Evolutionary conservation across 2,888 invertebrate genomes (phyloP).

Genomic region (Spatulosminthurus flaviceps): DNA sequence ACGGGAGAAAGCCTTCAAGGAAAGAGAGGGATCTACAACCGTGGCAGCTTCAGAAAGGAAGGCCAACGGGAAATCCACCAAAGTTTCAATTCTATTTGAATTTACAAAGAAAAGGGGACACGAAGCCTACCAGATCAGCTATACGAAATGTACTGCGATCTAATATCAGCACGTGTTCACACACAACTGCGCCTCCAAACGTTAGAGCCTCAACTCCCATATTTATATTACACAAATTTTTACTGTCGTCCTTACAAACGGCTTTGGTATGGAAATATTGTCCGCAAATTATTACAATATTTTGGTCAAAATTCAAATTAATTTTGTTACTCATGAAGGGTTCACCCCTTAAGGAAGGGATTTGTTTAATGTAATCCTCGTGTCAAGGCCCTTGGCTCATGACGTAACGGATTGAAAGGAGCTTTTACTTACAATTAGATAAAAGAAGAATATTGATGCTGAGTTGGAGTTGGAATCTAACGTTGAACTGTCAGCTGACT

Average conservation of each 20-base stretch:
- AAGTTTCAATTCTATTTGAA: conserved; percentile 50
- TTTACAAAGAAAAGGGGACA: conserved; percentile 57
- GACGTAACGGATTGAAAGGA: no score
- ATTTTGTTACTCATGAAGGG: no score
- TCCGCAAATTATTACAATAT: neutral
- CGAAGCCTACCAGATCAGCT: conserved; percentile 50
- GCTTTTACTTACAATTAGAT: no score
- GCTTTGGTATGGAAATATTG: neutral
- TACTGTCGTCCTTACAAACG: neutral
- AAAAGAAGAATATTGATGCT: no score
- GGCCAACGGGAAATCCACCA: conserved; percentile 56
- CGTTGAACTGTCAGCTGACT: no score
- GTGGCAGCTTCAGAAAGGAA: conserved; percentile 54
- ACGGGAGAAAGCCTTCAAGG: conserved; percentile 51
- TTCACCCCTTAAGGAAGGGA: no score
- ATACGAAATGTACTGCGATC: conserved; percentile 21
- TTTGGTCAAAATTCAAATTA: neutral
- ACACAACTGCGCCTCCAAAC: conserved; percentile 46
- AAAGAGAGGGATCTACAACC: conserved; percentile 50
- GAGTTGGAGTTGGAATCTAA: no score
- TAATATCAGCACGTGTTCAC: conserved; percentile 41
- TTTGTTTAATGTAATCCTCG: no score
- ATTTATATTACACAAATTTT: conserved; percentile 2
- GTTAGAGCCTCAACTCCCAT: neutral
- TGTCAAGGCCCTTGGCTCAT: no score